phyloP scores from a whole-genome alignment of 2,888 invertebrate species.

The Stratiomys singularior region DNA sequence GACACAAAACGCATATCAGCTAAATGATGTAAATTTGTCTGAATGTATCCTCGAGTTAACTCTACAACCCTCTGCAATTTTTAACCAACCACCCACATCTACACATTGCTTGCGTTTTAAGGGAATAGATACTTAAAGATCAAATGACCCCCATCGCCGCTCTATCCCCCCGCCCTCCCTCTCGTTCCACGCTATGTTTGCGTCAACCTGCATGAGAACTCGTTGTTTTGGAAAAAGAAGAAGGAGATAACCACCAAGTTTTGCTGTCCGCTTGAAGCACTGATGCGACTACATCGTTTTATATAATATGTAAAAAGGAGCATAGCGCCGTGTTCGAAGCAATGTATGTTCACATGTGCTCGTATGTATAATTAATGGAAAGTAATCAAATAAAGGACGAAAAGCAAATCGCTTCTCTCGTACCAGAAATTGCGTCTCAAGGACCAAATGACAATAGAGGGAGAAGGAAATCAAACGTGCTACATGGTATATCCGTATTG shows the following conservation, averaged over 20 bases:
- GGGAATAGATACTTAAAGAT: conserved; percentile 8
- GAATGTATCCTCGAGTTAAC: too few species aligned
- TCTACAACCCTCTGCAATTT: too few species aligned
- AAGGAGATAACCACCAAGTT: neutral
- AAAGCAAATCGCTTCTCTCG: conserved; percentile 50
- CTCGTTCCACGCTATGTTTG: too few species aligned
- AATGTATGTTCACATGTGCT: conserved; percentile 43
- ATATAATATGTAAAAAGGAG: conserved; percentile 5
- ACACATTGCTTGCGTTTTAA: too few species aligned
- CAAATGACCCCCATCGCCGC: conserved; percentile 17
- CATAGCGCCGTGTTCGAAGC: neutral
- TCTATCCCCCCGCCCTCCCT: neutral
- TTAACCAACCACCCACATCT: neutral
- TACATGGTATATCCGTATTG: conserved; percentile 29
- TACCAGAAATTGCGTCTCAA: conserved; percentile 50
- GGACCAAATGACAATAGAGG: conserved; percentile 44
- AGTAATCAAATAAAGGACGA: conserved; percentile 52
- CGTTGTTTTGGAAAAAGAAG: conserved; percentile 1
- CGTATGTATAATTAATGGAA: conserved; percentile 53
- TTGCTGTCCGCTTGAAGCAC: conserved; percentile 16
- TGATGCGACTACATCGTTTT: neutral
- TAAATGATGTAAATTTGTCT: too few species aligned
- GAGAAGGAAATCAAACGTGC: conserved; percentile 41
- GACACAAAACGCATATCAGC: too few species aligned
- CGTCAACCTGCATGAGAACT: neutral